Evolutionary conservation across 1,140 invertebrate genomes (phyloP).

Genomic region (Plutomurus gul): DNA sequence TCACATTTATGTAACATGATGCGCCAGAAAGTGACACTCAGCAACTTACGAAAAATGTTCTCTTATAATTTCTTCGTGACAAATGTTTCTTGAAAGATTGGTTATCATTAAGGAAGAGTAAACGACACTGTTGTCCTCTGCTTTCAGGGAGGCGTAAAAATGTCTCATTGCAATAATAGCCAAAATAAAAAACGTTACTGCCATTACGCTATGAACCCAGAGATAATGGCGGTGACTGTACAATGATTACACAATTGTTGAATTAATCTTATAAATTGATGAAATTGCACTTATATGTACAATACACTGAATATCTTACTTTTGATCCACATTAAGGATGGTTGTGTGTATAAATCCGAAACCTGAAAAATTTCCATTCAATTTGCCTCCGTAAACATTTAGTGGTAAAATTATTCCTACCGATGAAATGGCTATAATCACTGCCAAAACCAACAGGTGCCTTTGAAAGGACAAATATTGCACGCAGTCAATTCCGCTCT

Average conservation of each 20-base stretch:
- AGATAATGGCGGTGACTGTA: too few species aligned
- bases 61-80: conserved; percentile 70
- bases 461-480: conserved; percentile 92
- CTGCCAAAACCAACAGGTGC: conserved; percentile 82
- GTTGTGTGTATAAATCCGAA: not conserved
- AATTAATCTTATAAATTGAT: too few species aligned
- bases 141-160: conserved; percentile 57
- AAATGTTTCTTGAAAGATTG: conserved; percentile 74
- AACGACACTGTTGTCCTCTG: conserved; percentile 58
- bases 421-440: conserved; percentile 75
- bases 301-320: too few species aligned
- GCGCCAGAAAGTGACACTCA: too few species aligned
- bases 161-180: conserved; percentile 82
- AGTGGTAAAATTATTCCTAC: conserved; percentile 76
- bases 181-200: conserved; percentile 80
- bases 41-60: conserved; percentile 67
- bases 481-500: conserved; percentile 89
- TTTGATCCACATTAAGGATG: not conserved
- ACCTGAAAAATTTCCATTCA: not conserved
- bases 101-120: conserved; percentile 80
- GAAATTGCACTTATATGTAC: too few species aligned
- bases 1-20: too few species aligned
- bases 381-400: conserved; percentile 71
- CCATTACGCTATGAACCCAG: conserved; percentile 86
- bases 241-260: too few species aligned